These are phyloP conservation scores for Lucinisca nassula DNA, from an alignment of 2,888 invertebrate species.

Conservation along the genomic window DNA sequence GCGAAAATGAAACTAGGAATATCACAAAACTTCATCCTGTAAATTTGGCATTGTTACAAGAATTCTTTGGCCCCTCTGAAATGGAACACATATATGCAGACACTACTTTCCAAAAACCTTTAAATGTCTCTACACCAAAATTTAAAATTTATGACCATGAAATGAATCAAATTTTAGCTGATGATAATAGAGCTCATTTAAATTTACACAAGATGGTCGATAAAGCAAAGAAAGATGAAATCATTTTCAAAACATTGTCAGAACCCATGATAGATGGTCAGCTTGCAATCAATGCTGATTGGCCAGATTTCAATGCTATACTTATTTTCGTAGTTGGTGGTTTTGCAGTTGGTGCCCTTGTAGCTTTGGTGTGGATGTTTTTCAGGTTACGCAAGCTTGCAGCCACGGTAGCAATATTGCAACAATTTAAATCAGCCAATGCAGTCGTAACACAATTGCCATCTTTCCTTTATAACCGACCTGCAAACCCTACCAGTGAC, in stretches of 20 bases:
- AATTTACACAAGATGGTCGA: neutral
- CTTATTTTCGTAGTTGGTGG: neutral
- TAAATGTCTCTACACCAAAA: neutral
- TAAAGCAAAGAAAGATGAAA: neutral
- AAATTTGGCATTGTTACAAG: neutral
- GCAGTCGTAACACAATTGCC: neutral
- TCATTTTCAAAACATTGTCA: neutral
- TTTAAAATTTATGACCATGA: conserved; percentile 18
- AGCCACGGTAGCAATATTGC: neutral
- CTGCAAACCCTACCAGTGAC: neutral
- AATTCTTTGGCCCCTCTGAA: neutral
- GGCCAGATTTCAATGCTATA: neutral
- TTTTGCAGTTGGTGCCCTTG: too few species aligned
- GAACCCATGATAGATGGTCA: conserved; percentile 7
- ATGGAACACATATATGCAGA: neutral
- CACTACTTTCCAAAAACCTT: neutral
- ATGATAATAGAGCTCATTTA: neutral
- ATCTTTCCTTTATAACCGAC: neutral
- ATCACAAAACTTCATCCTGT: neutral
- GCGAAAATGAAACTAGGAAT: neutral
- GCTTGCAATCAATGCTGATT: neutral
- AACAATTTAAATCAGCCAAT: neutral
- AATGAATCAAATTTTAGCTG: neutral
- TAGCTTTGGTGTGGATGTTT: neutral
- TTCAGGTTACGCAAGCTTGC: neutral